A percentile compares a stretch with the other conserved stretches of the same genome.
Conservation (phyloP, 1,140 invertebrate species). For the Pteromalus puparum region DNA sequence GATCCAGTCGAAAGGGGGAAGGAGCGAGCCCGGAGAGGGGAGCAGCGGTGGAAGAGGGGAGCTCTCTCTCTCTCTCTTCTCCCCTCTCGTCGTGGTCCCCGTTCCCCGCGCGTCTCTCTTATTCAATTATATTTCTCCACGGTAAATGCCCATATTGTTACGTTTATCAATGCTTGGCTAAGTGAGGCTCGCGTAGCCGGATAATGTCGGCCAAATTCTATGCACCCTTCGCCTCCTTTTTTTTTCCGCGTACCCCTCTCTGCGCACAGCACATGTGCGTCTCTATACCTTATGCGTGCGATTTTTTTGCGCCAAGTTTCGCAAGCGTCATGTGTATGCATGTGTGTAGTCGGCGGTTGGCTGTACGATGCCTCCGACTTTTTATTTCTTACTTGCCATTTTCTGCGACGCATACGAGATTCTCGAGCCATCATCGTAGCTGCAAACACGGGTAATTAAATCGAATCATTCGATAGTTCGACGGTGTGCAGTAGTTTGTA, state of each 20-base stretch:
- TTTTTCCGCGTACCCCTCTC: not conserved
- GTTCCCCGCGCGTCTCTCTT: constrained; percentile 24
- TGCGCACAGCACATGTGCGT: not conserved
- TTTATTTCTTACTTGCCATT: not conserved
- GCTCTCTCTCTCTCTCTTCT: constrained; percentile 52
- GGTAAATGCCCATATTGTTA: constrained; percentile 76
- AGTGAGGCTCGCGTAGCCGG: constrained; percentile 71
- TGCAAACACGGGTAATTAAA: not conserved
- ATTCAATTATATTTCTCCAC: constrained; percentile 75
- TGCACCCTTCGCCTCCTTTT: constrained; percentile 45
- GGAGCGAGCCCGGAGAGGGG: constrained; percentile 57
- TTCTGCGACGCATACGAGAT: not conserved
- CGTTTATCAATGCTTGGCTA: constrained; percentile 74
- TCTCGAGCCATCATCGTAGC: no score
- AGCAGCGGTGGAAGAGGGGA: constrained; percentile 48
- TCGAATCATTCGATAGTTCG: not conserved
- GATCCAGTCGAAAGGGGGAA: constrained; percentile 68
- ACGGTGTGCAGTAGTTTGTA: no score
- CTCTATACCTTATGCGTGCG: not conserved
- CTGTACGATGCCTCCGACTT: not conserved
- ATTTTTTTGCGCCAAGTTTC: constrained; percentile 11
- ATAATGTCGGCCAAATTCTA: constrained; percentile 50
- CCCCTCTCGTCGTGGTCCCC: not conserved
- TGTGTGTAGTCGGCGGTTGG: not conserved
- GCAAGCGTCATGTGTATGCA: not conserved